Conservation (phyloP, 2,113 vertebrate species). For the Cavia aperea region DNA sequence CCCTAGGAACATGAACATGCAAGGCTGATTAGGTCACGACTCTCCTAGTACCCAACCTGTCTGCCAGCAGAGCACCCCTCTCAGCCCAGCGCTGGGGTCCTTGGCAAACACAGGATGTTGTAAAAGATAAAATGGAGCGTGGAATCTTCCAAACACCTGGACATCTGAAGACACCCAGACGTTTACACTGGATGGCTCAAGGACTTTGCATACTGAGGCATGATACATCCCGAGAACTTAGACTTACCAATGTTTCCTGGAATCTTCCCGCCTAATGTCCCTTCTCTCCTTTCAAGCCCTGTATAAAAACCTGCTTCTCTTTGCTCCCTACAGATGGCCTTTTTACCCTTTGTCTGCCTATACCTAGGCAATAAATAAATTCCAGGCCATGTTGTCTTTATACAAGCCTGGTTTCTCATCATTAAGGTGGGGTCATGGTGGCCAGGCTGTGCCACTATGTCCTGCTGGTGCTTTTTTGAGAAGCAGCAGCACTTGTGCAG, state of each 20-base stretch:
- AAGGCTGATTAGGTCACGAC: neutral
- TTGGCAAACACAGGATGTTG: neutral
- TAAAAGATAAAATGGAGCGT: neutral
- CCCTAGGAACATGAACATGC: neutral
- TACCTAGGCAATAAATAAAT: neutral
- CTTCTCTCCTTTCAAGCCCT: neutral
- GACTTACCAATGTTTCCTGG: neutral
- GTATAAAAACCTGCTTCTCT: neutral
- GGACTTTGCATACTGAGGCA: neutral
- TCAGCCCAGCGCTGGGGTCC: neutral
- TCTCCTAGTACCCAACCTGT: neutral
- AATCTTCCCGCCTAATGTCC: neutral
- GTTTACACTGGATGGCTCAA: neutral
- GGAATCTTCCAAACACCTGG: neutral
- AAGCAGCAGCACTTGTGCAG: neutral
- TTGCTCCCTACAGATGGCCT: neutral
- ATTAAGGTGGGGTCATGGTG: neutral
- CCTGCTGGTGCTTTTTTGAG: neutral
- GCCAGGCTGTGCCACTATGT: neutral
- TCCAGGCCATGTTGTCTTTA: neutral
- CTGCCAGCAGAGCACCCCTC: neutral
- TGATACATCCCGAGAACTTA: neutral
- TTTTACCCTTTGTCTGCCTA: neutral
- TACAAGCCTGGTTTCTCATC: neutral
- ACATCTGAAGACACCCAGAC: neutral